Base-by-base conservation (phyloP, 2,797 vertebrate species). In the Denticeps clupeoides region DNA sequence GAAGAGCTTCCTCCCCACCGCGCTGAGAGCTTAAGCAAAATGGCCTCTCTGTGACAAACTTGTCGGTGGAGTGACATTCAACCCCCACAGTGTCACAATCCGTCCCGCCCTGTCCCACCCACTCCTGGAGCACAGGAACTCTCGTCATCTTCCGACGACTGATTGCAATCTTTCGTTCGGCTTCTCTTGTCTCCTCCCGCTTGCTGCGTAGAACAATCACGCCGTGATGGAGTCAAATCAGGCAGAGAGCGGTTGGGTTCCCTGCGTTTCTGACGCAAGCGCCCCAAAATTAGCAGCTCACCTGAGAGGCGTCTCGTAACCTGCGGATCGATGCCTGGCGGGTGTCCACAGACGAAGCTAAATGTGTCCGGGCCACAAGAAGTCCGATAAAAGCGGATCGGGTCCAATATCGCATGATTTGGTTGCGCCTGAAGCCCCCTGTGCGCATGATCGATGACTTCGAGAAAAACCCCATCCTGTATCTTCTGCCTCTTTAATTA, bases 291-390 rank as follows among this genome's bases (percentile, higher is more conserved):
- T 54, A 49, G 52, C 47, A 26, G n/a, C 29, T 21, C 37, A 65
- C 45, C 49, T 46, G 48, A 48, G 67, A 60, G 47, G 59, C 56
- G 32, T 60, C 64, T 55, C 69, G 73, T 62, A 70, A 75, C 45
- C 25, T 37, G 46, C 6, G 7, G 15, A 63, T 68, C 58, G 12
- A 69, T 72, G 37, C 27, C 27, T 18, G 66, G 59, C 63, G 43
- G 27, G 27, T 33, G 53, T 53, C 62, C 65, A 70, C 25, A 29
- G 23, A 49, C 52, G 41, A 37, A 47, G 57, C 35, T 41, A 40
- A 62, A 60, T 57, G 43, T 41, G 44, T 42, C 12, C 40, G 25
- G 26, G 37, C 12, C 8, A 35, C 49, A 18, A 10, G 41, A n/a
- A n/a, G n/a, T n/a, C n/a, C n/a, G n/a, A n/a, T n/a, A n/a, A n/a